Evolutionary conservation across 2,888 invertebrate genomes (phyloP).

Genomic region (Brassicogethes aeneus): DNA sequence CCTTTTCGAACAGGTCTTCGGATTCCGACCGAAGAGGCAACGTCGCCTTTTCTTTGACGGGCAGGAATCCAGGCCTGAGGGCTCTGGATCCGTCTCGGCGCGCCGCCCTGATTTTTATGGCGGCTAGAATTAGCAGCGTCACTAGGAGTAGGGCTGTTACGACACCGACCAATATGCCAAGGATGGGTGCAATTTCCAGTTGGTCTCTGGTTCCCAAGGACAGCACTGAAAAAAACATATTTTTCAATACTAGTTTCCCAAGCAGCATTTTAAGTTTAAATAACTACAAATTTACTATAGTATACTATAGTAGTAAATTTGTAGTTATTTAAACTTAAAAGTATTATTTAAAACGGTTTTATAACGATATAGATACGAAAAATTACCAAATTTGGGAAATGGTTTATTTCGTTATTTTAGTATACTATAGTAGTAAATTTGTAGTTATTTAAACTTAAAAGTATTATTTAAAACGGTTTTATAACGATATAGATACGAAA

Average conservation of each 20-base stretch:
- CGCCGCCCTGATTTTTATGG: conserved; percentile 51
- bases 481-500: too few relatives aligned
- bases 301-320: too few relatives aligned
- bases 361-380: too few relatives aligned
- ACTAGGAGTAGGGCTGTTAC: conserved; percentile 60
- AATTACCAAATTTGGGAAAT: too few relatives aligned
- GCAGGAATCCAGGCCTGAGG: conserved; percentile 52
- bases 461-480: too few relatives aligned
- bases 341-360: too few relatives aligned
- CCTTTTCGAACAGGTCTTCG: conserved; percentile 64
- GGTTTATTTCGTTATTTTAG: too few relatives aligned
- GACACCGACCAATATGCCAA: conserved; percentile 61
- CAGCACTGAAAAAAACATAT: conserved; percentile 27
- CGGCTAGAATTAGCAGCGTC: conserved; percentile 52
- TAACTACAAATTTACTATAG: not conserved
- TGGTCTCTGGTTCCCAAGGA: conserved; percentile 44
- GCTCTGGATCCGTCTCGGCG: conserved; percentile 44
- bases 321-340: too few relatives aligned
- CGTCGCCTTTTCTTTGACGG: conserved; percentile 58
- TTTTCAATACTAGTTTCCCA: not conserved
- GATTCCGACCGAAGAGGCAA: conserved; percentile 53
- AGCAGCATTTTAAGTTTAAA: too few relatives aligned
- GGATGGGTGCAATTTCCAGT: conserved; percentile 47
- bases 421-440: too few relatives aligned
- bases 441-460: too few relatives aligned